Evolutionary conservation across 1,140 invertebrate genomes (phyloP).

Genomic region (Leptinotarsa lineolata): DNA sequence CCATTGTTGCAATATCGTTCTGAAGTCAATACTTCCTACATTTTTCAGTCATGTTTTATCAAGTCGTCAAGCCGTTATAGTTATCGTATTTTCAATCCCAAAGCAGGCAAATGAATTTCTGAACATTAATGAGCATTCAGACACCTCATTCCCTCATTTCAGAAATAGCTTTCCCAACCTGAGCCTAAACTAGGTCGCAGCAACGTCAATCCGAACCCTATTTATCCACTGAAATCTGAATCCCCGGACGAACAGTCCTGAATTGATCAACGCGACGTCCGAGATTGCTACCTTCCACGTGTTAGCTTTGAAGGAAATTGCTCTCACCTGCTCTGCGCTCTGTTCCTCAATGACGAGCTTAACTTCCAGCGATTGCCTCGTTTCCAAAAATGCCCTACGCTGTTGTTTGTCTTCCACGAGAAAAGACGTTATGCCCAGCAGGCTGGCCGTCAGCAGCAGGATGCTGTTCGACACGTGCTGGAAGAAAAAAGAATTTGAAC

Average conservation of each 20-base stretch:
- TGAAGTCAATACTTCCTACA: no score
- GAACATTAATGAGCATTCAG: background rate
- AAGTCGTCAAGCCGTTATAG: no score
- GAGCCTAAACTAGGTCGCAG: no score
- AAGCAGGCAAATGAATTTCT: no score
- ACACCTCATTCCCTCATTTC: background rate
- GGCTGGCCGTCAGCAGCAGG: conserved; percentile 70
- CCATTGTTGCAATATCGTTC: no score
- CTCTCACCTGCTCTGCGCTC: conserved; percentile 81
- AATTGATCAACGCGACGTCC: no score
- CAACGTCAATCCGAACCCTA: no score
- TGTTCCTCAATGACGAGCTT: conserved; percentile 92
- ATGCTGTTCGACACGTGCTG: conserved; percentile 74
- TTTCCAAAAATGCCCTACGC: conserved; percentile 85
- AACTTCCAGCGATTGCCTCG: conserved; percentile 87
- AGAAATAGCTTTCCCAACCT: background rate
- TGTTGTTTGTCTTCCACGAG: conserved; percentile 85
- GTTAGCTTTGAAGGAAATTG: conserved; percentile 7
- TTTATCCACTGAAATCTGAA: no score
- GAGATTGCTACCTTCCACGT: background rate
- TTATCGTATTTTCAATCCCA: conserved; percentile 1
- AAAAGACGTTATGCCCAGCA: conserved; percentile 78
- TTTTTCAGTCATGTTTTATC: no score
- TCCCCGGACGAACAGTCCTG: no score
- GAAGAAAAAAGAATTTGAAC: conserved; percentile 42